Conservation (phyloP, 2,113 vertebrate species). For the Brachypteracias leptosomus region DNA sequence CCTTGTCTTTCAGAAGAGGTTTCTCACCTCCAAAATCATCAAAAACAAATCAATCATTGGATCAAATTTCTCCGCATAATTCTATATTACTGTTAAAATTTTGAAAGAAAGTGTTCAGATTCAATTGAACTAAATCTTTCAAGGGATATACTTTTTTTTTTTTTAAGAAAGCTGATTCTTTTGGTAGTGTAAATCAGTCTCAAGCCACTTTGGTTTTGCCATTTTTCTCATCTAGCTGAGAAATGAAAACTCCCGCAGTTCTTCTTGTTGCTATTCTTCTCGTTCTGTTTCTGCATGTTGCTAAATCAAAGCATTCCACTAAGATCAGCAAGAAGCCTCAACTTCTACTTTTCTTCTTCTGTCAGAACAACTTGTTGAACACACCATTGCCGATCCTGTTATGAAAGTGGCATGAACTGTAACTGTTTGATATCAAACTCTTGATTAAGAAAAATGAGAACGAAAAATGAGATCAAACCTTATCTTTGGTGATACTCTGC, state of each 20-base stretch:
- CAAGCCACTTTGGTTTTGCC: background rate
- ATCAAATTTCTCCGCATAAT: background rate
- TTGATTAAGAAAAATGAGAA: background rate
- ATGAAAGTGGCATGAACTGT: background rate
- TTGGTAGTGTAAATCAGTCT: background rate
- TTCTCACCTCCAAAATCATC: background rate
- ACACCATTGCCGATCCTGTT: background rate
- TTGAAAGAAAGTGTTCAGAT: background rate
- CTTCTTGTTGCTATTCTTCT: background rate
- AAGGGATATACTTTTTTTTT: background rate
- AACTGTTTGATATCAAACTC: background rate
- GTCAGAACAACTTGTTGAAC: background rate
- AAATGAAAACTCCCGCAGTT: background rate
- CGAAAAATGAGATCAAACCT: background rate
- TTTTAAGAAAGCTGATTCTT: background rate
- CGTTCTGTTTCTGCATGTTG: background rate
- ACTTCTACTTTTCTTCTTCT: background rate
- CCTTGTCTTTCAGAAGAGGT: background rate
- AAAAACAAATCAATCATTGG: background rate
- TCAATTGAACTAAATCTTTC: background rate
- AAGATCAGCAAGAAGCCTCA: background rate
- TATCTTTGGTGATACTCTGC: background rate
- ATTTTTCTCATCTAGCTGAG: background rate
- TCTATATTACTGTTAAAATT: background rate
- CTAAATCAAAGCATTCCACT: constrained; percentile 10